These are phyloP conservation scores for Dicyrtomina minuta DNA, from an alignment of 2,888 invertebrate genomes.

Conservation along the genomic window DNA sequence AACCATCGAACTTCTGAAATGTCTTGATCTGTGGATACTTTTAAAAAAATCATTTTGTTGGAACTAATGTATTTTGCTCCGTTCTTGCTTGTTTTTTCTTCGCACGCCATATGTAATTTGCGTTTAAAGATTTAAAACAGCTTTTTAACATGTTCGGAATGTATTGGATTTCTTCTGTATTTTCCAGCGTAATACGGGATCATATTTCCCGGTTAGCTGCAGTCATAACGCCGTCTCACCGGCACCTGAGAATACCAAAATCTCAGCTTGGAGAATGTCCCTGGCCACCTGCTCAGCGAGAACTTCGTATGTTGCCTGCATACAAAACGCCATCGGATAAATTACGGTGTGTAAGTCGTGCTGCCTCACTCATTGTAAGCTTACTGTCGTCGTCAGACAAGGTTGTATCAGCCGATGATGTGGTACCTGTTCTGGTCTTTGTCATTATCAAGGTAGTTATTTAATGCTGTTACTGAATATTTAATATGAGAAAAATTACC, in stretches of 20 bases:
- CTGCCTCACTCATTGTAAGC: slow-evolving; percentile 91
- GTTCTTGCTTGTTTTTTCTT: neutral
- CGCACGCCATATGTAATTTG: too few species aligned
- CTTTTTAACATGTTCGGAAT: neutral
- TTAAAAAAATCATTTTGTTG: too few species aligned
- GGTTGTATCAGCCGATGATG: slow-evolving; percentile 84
- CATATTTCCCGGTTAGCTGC: slow-evolving; percentile 81
- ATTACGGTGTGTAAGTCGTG: slow-evolving; percentile 77
- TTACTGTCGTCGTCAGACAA: slow-evolving; percentile 77
- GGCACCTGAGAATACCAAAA: slow-evolving; percentile 77
- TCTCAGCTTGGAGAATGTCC: slow-evolving; percentile 71
- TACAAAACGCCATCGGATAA: slow-evolving; percentile 89
- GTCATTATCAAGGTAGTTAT: slow-evolving; percentile 84
- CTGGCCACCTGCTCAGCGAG: slow-evolving; percentile 92
- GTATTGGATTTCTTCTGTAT: neutral
- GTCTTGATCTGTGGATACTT: too few species aligned
- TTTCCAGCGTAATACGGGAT: slow-evolving; percentile 74
- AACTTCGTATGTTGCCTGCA: slow-evolving; percentile 81
- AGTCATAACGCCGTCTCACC: slow-evolving; percentile 75
- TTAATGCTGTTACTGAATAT: neutral
- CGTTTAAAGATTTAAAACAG: neutral
- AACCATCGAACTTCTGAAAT: too few species aligned
- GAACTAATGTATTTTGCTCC: neutral
- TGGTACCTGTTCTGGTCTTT: slow-evolving; percentile 93
- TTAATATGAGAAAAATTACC: neutral